These are phyloP conservation scores for Balaenoptera acutorostrata DNA, from an alignment of 2,113 vertebrate genomes.

Conservation along the genomic window DNA sequence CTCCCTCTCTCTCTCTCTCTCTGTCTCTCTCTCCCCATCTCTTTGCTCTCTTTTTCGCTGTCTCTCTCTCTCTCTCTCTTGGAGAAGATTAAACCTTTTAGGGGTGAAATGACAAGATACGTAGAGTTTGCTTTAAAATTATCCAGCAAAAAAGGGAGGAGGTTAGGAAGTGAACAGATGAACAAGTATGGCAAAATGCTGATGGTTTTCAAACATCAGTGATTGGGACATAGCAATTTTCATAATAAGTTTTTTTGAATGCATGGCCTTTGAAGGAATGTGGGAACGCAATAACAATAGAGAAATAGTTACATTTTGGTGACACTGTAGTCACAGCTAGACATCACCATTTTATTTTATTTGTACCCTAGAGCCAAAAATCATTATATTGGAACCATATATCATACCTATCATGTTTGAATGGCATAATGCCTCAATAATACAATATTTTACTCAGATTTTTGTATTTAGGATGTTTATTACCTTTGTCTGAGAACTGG, in stretches of 20 bases:
- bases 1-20: background rate
- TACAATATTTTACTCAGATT: slow-evolving; percentile 5
- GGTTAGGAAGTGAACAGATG: background rate
- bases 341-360: background rate
- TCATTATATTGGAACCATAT: background rate
- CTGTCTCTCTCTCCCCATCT: fast-evolving
- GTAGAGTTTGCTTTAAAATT: background rate
- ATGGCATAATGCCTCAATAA: background rate
- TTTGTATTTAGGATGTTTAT: background rate
- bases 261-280: background rate
- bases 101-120: background rate
- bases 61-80: background rate
- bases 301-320: background rate
- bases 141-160: background rate
- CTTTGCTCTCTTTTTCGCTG: background rate
- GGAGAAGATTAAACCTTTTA: background rate
- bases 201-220: background rate
- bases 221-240: background rate
- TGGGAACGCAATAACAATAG: background rate
- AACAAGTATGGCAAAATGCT: background rate
- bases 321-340: background rate
- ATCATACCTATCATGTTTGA: background rate
- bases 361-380: background rate
- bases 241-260: background rate
- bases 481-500: background rate